Conservation (phyloP, 2,797 vertebrate species). For the Australoheros facetus region DNA sequence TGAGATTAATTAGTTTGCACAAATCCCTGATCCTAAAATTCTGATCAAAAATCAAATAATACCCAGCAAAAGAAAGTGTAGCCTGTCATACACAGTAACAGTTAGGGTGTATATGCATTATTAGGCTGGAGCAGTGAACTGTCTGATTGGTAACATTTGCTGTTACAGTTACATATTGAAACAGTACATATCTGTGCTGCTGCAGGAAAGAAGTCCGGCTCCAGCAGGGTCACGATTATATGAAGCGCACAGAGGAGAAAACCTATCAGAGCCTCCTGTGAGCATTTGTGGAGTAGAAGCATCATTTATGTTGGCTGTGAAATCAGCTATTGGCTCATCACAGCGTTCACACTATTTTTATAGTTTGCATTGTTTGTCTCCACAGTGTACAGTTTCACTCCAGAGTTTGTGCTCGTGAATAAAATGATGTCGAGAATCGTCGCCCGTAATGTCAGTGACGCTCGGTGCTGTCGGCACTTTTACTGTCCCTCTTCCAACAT, state of each 20-base stretch:
- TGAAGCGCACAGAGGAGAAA: neutral
- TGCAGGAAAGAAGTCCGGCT: neutral
- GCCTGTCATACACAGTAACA: no score
- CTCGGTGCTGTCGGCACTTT: conserved; percentile 3
- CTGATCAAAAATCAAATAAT: fast-evolving
- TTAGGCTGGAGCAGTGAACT: fast-evolving
- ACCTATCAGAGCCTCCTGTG: neutral
- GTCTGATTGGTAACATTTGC: no score
- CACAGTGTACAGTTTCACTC: neutral
- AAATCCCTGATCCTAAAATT: neutral
- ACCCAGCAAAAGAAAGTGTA: neutral
- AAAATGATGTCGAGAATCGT: neutral
- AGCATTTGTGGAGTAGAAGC: neutral
- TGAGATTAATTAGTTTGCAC: neutral
- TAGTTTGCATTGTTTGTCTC: neutral
- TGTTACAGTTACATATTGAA: no score
- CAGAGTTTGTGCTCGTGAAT: neutral
- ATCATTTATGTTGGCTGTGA: neutral
- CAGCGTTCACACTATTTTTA: neutral
- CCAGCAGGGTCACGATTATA: neutral
- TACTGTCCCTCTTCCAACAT: conserved; percentile 8
- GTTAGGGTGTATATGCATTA: fast-evolving
- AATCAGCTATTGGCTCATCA: neutral
- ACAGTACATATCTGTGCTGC: no score
- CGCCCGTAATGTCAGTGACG: neutral